These are phyloP conservation scores for Cisticola juncidis DNA, from an alignment of 2,113 vertebrate species.

Conservation along the genomic window DNA sequence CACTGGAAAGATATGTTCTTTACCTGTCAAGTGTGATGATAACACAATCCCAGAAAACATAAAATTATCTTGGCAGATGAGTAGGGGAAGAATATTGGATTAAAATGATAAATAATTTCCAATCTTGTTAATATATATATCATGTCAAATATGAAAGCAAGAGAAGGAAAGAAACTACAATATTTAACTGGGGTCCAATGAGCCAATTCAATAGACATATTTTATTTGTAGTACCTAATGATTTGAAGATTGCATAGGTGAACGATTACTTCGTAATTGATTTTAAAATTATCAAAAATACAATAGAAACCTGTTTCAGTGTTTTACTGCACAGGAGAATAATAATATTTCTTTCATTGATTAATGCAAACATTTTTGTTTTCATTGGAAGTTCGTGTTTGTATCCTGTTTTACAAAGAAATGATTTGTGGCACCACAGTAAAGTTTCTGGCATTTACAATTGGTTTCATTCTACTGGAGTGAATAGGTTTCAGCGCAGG, in stretches of 20 bases:
- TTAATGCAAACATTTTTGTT: neutral
- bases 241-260: neutral
- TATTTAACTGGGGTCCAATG: neutral
- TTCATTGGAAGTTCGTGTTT: neutral
- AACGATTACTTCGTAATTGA: neutral
- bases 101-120: neutral
- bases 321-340: neutral
- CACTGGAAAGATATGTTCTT: neutral
- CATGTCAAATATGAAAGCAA: neutral
- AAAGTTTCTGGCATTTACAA: neutral
- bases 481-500: neutral
- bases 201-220: neutral
- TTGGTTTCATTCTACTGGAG: neutral
- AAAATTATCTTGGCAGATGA: neutral
- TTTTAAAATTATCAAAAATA: neutral
- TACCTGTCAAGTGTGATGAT: neutral
- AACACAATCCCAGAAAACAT: neutral
- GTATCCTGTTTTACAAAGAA: neutral
- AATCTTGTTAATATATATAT: neutral
- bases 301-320: neutral
- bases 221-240: neutral
- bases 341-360: neutral
- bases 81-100: neutral
- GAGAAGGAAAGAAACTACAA: neutral
- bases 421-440: neutral